A percentile compares a stretch with the other conserved stretches of the same genome.
Conservation (phyloP, 1,140 invertebrate species). For the Platyura marginata region DNA sequence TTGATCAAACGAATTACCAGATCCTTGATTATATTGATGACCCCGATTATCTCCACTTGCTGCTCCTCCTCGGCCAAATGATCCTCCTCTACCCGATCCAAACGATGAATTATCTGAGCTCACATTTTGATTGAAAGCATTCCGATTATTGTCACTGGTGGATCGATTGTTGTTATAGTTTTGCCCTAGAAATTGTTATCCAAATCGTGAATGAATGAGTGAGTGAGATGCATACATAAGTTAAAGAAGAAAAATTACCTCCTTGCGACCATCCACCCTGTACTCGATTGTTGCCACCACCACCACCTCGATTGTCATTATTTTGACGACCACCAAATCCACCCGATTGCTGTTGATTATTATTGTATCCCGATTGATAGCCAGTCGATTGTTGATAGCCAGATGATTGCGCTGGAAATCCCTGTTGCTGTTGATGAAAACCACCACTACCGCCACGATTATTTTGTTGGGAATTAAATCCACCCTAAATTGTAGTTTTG, state of each 20-base stretch:
- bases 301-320: conserved; percentile 7
- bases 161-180: too few species aligned
- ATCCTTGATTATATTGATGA: conserved; percentile 6
- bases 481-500: conserved; percentile 14
- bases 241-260: background rate
- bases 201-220: background rate
- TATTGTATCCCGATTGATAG: conserved; percentile 5
- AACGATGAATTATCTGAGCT: background rate
- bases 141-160: background rate
- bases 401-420: conserved; percentile 7
- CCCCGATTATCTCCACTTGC: background rate
- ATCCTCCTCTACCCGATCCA: background rate
- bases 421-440: conserved; percentile 7
- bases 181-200: background rate
- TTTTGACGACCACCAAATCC: conserved; percentile 5
- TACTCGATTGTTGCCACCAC: conserved; percentile 8
- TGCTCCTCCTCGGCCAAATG: background rate
- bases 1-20: conserved; percentile 5
- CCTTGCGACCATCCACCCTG: conserved; percentile 7
- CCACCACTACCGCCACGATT: conserved; percentile 14
- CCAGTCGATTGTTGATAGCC: conserved; percentile 6
- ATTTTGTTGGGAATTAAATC: conserved; percentile 9
- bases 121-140: background rate
- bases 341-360: conserved; percentile 2
- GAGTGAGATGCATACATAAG: background rate